phyloP scores from a whole-genome alignment of 2,888 invertebrate genomes.

The Galerucella nymphaeae region DNA sequence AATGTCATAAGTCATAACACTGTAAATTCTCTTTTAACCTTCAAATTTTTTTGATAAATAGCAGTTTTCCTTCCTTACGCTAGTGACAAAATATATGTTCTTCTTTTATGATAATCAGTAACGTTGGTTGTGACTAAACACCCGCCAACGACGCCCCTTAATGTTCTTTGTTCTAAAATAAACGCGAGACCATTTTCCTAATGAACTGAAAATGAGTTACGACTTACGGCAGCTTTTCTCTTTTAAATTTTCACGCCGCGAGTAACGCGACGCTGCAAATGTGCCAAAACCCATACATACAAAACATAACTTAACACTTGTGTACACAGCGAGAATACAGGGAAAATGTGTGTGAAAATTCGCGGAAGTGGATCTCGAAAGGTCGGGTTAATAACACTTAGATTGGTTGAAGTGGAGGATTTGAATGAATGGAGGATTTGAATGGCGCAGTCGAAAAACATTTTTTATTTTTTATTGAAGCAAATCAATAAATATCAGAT shows the following conservation, averaged over 20 bases:
- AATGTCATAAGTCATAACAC: too few relatives aligned
- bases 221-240: constrained; percentile 35
- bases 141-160: constrained; percentile 31
- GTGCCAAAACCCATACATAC: constrained; percentile 11
- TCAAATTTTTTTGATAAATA: not conserved
- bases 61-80: not conserved
- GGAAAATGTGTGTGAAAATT: constrained; percentile 21
- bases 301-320: constrained; percentile 27
- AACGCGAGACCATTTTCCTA: constrained; percentile 46
- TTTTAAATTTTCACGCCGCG: constrained; percentile 37
- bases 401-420: constrained; percentile 9
- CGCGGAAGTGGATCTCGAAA: constrained; percentile 3
- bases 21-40: too few relatives aligned
- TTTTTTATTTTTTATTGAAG: not conserved
- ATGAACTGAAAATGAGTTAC: constrained; percentile 47
- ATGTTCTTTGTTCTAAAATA: constrained; percentile 43
- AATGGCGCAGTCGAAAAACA: constrained; percentile 9
- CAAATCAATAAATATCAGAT: too few relatives aligned
- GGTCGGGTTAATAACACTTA: constrained; percentile 14
- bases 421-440: constrained; percentile 2
- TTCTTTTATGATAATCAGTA: constrained; percentile 41
- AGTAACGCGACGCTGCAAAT: constrained; percentile 2
- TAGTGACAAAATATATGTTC: constrained; percentile 15
- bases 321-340: constrained; percentile 15
- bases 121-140: constrained; percentile 12